Evolutionary conservation across 2,797 vertebrate species (phyloP), one percentile per base, ranked within the genome.

Genomic region (Gallinago nigripennis): DNA sequence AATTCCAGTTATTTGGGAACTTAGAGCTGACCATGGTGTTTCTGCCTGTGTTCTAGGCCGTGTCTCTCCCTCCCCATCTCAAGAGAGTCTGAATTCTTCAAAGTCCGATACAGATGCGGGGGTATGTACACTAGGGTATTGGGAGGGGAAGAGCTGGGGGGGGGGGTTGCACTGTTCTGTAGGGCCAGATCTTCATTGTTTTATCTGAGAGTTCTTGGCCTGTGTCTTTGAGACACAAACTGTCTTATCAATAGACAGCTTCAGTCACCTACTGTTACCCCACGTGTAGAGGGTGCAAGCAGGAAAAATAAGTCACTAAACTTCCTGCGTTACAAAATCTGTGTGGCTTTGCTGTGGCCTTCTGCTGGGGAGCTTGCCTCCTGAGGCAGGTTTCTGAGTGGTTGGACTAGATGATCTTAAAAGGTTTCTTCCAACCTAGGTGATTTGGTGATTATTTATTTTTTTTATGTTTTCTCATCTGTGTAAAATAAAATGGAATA

Each of bases 51-150:
- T 97, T 96, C 86, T 94, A 99, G 99, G 99, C 90, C 99, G 99
- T 35, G 99, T 99, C 85, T 99, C 99, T 45, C 99, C 99, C 9
- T 99, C 99, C 60, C 99, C 99, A 4, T 99, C 99, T 98, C 99
- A 99, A 97, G 99, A 99, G 98, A 99, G 99, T 97, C 96, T 99
- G 96, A 99, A 98, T 97, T 99, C 99, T 64, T 99, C 99, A 18
- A 99, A 99, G 97, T 99, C 99, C 58, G 99, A 99, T 94, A 99
- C 99, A 1, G 99, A 99, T 87, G 98, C 97, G n/a, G 99, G 98
- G 98, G 99, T 99, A 98, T 92, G 98, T 97, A 85, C 48, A 4
- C 7, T 9, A 31, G 10, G 17, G 12, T 37, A 3, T 2, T 33
- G 61, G n/a, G 64, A 61, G 54, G 7, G 45, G 25, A 60, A 19